A percentile compares a stretch with the other conserved stretches of the same genome.
Evolutionary conservation across 2,113 vertebrate genomes (phyloP).

Genomic region (Trichomycterus rosablanca): DNA sequence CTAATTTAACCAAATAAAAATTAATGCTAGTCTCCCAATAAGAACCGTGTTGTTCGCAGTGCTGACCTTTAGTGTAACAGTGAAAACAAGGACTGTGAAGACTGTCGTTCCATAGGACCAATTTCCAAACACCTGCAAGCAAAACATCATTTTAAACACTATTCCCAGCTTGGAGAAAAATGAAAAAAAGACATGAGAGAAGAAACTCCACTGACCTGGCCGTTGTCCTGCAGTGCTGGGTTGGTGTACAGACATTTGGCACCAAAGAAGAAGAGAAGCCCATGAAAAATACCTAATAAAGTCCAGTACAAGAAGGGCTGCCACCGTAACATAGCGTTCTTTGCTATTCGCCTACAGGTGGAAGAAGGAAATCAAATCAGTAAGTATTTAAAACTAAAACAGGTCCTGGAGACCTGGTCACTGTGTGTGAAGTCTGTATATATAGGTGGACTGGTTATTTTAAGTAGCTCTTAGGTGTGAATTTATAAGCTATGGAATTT

Average conservation of each 20-base stretch:
- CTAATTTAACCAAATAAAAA: neutral
- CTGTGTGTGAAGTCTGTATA: no score
- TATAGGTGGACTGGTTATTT: no score
- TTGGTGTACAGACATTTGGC: conserved; percentile 84
- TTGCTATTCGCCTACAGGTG: conserved; percentile 78
- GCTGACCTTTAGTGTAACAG: conserved; percentile 92
- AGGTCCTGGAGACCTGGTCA: no score
- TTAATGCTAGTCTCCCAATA: no score
- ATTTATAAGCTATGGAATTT: no score
- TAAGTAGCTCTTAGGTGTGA: no score
- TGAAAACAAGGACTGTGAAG: conserved; percentile 93
- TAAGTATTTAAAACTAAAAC: no score
- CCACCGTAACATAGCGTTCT: conserved; percentile 91
- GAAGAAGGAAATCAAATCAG: neutral
- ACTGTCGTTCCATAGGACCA: conserved; percentile 95
- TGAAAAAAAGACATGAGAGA: neutral
- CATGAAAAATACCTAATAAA: conserved; percentile 85
- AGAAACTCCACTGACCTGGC: conserved; percentile 83
- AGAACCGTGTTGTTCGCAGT: neutral
- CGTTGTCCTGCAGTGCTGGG: conserved; percentile 82
- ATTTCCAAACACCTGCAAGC: conserved; percentile 87
- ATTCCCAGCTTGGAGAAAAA: neutral
- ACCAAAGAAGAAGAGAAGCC: conserved; percentile 92
- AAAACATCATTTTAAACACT: conserved; percentile 32
- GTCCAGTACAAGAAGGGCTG: conserved; percentile 91